Base-by-base conservation (phyloP, 2,113 vertebrate genomes). In the Platysteira castanea region DNA sequence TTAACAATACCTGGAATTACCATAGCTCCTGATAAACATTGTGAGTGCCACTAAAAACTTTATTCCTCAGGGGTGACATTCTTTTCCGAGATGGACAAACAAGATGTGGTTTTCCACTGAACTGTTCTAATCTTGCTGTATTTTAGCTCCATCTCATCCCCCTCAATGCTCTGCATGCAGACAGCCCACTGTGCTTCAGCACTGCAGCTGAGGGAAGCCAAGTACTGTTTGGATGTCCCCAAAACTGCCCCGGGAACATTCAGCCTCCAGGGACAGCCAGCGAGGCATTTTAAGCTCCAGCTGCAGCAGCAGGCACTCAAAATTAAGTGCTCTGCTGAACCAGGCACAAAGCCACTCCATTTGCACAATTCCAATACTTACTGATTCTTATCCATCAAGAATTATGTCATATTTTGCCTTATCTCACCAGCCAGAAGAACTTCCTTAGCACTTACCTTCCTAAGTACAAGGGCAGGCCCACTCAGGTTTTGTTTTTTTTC, bases 371-470 rank as follows among this genome's bases (percentile, higher is more conserved):
- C 42, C 14, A 96, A 85, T 24, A 61, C 81, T 87, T 59, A 42
- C 37, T 13, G 24, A 86, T 86, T 50, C 86, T 80, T 74, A 80
- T 57, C 78, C 75, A 63, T 68, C 67, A 76, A 42, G 54, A 93
- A 80, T 95, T 68, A 87, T 44, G 87, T 82, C 89, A 74, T 93
- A 9, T 52, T 71, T 87, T 60, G 84, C 89, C 84, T 89, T 96
- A 96, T 90, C 89, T 76, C 87, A 31, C 67, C 46, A 89, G 70
- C 89, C 87, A 96, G 52, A 74, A 93, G 49, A 94, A 87, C 60
- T 95, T 91, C 74, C 87, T 87, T 10, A 41, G 54, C 44, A 37
- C 21, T 80, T 42, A 69, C 81, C 86, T 87, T 44, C 50, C 30
- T 15, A 82, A 81, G 35, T 7, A 61, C 70, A 79, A 83, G 46